Base-by-base conservation (phyloP, 53 echinoderm and acorn worm genomes). In the Pentamera pediparva region DNA sequence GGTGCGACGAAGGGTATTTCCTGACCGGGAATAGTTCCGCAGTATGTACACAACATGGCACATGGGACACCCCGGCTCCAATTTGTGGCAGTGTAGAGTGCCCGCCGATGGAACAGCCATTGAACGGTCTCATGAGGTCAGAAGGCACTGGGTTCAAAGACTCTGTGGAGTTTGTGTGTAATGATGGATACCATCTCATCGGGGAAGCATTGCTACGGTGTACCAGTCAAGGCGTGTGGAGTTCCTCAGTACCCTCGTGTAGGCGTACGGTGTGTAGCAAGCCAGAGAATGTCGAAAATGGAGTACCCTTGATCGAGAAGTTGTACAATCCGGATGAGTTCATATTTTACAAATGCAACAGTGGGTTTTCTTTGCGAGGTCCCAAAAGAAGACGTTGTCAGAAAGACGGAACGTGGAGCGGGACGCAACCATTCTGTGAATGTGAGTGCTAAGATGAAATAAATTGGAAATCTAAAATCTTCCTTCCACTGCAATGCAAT, bases 151-250 rank as follows among this genome's bases (percentile, higher is more conserved):
- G 19, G 5, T 72, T 52, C 38, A 50, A 72, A 18, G 73, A 72
- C 15, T 33, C 26, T 55, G 89, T 76, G 19, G 49, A 73, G 51
- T 93, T 86, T 37, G 22, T 10, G 8, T 93, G 96, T 61, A 26
- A 83, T 34, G 33, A 24, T 32, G 96, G 96, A 2, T 88, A 88
- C 79, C 57, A 39, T 57, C 61, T 91, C 21, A 73, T 79, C 18
- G 96, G 91, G 32, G 35, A 43, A 19, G 28, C 56, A 11, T 29
- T 26, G 0, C 71, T 61, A 20, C 37, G 59, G 3, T 96, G 96
- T 40, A 70, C 87, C 43, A 59, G 61, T 9, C 77, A 80, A 83
- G 85, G 88, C 21, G 69, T 69, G 0, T 96, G 96, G 96, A 78
- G 70, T 35, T 31, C 53, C 33, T 59, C 82, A n/a, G 40, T 55